Evolutionary conservation across 2,113 vertebrate genomes (phyloP), one percentile per base, ranked within the genome.

Genomic region (Tauraco erythrolophus): DNA sequence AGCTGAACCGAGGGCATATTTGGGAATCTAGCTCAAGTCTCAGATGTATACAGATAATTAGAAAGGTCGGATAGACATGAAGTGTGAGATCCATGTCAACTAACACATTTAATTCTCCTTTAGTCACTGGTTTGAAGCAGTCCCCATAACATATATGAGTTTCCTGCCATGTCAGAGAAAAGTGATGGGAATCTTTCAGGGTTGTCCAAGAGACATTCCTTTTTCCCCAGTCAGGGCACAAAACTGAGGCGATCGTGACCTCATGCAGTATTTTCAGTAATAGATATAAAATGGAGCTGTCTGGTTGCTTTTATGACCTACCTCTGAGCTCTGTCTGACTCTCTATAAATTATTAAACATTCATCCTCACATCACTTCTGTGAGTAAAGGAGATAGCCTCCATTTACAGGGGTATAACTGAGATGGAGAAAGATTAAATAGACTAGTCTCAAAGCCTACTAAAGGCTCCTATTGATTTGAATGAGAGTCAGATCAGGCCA

Each of bases 271-370:
- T 65, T 89, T 91, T 92, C 50, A 48, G 35, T 53, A 61, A 60
- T 0, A 76, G 30, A 39, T 56, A 75, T 2, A 60, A 57, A 88
- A 69, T 35, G 8, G 21, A 85, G 11, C 5, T 89, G 6, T 78
- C 61, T 89, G 33, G 33, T 71, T 90, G 70, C 45, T 83, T 93
- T 93, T 71, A 79, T 1, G 6, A 68, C 35, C 35, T 71, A 53
- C 16, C 19, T 85, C 57, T 93, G 39, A 85, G 48, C 45, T 61
- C 25, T 71, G 4, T 74, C 60, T 75, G 77, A 75, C 17, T 80
- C 35, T 35, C 56, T 24, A 80, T 80, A 91, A 94, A 77, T 89
- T 80, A 85, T 83, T 88, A 95, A 97, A 83, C 45, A 57, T 76
- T 76, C 66, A 53, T 72, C 25, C 39, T 96, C 66, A 48, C 23